These are phyloP conservation scores for Tetragnatha montana DNA, from an alignment of 2,888 invertebrate genomes.

Conservation along the genomic window DNA sequence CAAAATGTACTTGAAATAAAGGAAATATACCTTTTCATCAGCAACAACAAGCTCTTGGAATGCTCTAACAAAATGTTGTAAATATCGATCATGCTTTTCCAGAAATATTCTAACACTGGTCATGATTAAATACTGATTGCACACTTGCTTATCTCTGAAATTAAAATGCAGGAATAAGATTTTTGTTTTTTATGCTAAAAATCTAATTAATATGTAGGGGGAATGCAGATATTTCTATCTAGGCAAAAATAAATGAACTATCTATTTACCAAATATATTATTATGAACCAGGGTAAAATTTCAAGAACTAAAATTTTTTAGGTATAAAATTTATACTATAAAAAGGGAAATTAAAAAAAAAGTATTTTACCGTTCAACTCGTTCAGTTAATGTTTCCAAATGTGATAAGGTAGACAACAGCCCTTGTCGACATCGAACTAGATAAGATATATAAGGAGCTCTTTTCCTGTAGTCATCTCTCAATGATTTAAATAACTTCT, in stretches of 20 bases:
- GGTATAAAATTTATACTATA: not conserved
- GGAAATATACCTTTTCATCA: slow-evolving; percentile 85
- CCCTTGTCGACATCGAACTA: slow-evolving; percentile 87
- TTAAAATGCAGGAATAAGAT: not conserved
- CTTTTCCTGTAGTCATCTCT: slow-evolving; percentile 86
- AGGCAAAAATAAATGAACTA: not conserved
- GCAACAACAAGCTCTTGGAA: slow-evolving; percentile 87
- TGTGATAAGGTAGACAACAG: slow-evolving; percentile 85
- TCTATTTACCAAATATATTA: too few species aligned
- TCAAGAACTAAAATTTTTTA: not conserved
- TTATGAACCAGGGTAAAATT: not conserved
- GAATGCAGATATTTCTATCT: not conserved
- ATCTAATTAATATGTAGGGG: not conserved
- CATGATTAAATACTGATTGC: slow-evolving; percentile 84
- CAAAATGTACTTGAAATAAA: not conserved
- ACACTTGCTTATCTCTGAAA: slow-evolving; percentile 79
- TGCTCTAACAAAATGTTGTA: slow-evolving; percentile 86
- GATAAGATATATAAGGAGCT: slow-evolving; percentile 88
- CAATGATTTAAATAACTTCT: slow-evolving; percentile 84
- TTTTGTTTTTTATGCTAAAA: not conserved
- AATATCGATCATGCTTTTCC: slow-evolving; percentile 84
- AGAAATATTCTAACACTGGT: slow-evolving; percentile 88
- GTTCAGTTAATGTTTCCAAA: slow-evolving; percentile 80
- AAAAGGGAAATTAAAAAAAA: slow-evolving; percentile 10
- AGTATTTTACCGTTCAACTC: slow-evolving; percentile 75